Evolutionary conservation across 1,140 invertebrate species (phyloP).

Genomic region (Atta texana): DNA sequence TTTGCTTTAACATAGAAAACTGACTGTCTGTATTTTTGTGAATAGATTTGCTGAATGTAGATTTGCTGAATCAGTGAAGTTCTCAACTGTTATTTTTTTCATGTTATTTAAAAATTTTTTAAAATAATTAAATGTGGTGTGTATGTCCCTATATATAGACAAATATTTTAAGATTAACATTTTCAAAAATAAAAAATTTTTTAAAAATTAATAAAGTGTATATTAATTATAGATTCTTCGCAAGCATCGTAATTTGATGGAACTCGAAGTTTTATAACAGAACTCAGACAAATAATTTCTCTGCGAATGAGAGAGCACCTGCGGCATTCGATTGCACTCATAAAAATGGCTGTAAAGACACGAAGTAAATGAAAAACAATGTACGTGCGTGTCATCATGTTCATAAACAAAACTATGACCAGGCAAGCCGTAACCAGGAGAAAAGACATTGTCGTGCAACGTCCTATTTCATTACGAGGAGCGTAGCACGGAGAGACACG

Average conservation of each 20-base stretch:
- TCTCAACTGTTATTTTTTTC: too few relatives aligned
- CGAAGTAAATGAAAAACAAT: background rate
- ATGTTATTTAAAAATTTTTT: too few relatives aligned
- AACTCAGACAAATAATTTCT: background rate
- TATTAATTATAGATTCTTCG: background rate
- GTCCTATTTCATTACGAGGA: constrained; percentile 34
- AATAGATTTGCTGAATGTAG: too few relatives aligned
- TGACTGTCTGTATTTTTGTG: too few relatives aligned
- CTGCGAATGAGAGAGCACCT: background rate
- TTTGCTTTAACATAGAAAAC: too few relatives aligned
- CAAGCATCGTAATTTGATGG: background rate
- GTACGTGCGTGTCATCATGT: background rate
- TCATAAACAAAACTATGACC: constrained; percentile 43
- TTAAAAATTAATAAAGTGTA: too few relatives aligned
- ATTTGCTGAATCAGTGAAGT: too few relatives aligned
- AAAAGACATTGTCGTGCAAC: background rate
- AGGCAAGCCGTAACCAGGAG: background rate
- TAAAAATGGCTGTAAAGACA: constrained; percentile 47
- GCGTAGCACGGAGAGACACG: background rate
- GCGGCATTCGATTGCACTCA: constrained; percentile 30
- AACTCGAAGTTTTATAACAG: background rate
- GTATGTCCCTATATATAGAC: too few relatives aligned
- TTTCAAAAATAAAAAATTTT: too few relatives aligned
- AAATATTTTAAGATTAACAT: too few relatives aligned
- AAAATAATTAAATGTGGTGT: too few relatives aligned